Evolutionary conservation across 1,140 invertebrate genomes (phyloP).

Genomic region (Akabosia matsudoensis): DNA sequence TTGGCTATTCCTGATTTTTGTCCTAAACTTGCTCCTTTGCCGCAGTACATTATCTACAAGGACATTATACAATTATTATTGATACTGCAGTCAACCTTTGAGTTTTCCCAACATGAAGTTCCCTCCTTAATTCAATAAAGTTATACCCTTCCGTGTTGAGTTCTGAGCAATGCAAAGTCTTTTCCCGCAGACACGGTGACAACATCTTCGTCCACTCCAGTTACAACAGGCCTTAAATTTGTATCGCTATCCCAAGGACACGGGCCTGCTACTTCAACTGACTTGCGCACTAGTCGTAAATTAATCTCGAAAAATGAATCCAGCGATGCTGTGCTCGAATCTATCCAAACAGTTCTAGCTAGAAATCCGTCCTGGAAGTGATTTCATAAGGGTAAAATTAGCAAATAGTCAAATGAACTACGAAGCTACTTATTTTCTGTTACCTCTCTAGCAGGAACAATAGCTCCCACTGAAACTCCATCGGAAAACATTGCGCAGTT

Average conservation of each 20-base stretch:
- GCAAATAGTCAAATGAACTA: background rate
- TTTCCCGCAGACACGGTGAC: slow-evolving; percentile 68
- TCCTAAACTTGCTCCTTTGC: slow-evolving; percentile 70
- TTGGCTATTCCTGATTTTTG: slow-evolving; percentile 63
- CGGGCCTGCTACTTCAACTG: slow-evolving; percentile 71
- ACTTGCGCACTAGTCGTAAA: slow-evolving; percentile 73
- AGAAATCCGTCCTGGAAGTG: slow-evolving; percentile 72
- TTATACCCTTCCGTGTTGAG: slow-evolving; percentile 68
- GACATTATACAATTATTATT: slow-evolving; percentile 22
- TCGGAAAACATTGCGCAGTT: slow-evolving; percentile 78
- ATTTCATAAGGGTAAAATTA: background rate
- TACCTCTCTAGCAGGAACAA: slow-evolving; percentile 76
- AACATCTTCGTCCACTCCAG: slow-evolving; percentile 67
- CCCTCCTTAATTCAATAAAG: background rate
- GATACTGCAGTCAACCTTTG: background rate
- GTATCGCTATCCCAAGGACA: slow-evolving; percentile 68
- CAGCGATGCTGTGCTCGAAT: slow-evolving; percentile 62
- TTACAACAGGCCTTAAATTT: slow-evolving; percentile 49
- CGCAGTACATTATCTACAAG: slow-evolving; percentile 67
- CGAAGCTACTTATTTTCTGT: slow-evolving; percentile 9
- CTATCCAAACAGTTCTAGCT: slow-evolving; percentile 63
- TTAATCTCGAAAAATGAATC: slow-evolving; percentile 62
- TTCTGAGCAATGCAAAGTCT: slow-evolving; percentile 77
- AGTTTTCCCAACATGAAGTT: background rate
- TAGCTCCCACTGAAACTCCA: slow-evolving; percentile 75